A percentile compares a stretch with the other conserved stretches of the same genome.
Conservation (phyloP, 1,140 invertebrate species). For the Phthorimaea operculella region DNA sequence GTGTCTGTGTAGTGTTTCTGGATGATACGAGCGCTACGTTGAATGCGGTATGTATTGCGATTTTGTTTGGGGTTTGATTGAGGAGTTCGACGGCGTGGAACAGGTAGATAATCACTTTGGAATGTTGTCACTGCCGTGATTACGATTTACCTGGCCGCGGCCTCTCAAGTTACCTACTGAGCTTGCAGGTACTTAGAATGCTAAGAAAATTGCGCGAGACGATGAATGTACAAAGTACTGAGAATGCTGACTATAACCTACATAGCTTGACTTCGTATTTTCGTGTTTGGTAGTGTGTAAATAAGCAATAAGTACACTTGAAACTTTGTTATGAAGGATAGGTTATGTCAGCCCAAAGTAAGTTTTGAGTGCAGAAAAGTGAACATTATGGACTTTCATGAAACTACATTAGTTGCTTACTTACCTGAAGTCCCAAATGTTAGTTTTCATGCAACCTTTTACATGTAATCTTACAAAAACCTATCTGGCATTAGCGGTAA, state of each 20-base stretch:
- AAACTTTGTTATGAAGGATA: too few species aligned
- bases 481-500: too few species aligned
- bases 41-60: constrained; percentile 3
- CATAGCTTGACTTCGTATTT: background rate
- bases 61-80: constrained; percentile 11
- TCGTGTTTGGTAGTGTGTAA: background rate
- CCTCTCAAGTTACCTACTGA: background rate
- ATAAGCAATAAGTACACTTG: too few species aligned
- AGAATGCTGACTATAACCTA: background rate
- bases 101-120: constrained; percentile 1
- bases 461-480: too few species aligned
- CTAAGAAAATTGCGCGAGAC: background rate
- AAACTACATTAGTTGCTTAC: too few species aligned
- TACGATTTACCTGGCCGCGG: constrained; percentile 1
- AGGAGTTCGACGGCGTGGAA: constrained; percentile 6
- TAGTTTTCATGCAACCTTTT: too few species aligned
- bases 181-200: background rate
- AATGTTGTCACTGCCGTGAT: constrained; percentile 5
- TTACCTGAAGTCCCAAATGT: too few species aligned
- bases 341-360: too few species aligned
- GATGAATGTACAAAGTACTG: background rate
- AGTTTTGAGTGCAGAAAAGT: too few species aligned
- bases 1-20: background rate
- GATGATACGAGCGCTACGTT: background rate
- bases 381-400: too few species aligned